These are phyloP conservation scores for Rhynchopsitta pachyrhyncha DNA, from an alignment of 2,113 vertebrate genomes.

Conservation along the genomic window DNA sequence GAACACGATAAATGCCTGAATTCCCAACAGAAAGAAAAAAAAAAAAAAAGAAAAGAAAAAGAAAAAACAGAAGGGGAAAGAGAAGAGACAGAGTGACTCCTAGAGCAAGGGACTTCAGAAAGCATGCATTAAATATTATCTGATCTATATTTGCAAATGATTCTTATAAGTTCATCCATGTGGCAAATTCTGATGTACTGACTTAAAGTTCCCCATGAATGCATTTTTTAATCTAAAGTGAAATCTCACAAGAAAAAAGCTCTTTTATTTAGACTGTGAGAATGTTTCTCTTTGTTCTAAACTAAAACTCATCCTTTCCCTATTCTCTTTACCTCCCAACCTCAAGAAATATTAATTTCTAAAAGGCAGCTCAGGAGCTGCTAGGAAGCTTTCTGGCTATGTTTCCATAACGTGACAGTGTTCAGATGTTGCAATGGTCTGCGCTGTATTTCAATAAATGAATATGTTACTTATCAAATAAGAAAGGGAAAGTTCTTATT, in stretches of 20 bases:
- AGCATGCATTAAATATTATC: background rate
- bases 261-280: background rate
- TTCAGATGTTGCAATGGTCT: background rate
- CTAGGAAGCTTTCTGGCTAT: background rate
- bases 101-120: background rate
- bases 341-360: background rate
- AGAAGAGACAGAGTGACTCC: background rate
- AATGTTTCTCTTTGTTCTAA: slow-evolving; percentile 6
- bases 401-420: background rate
- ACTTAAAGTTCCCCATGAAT: slow-evolving; percentile 17
- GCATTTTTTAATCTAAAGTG: slow-evolving; percentile 24
- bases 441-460: background rate
- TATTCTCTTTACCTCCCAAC: background rate
- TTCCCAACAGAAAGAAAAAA: background rate
- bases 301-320: background rate
- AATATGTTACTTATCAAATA: background rate
- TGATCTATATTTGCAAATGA: slow-evolving; percentile 20
- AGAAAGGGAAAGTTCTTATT: background rate
- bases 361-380: background rate
- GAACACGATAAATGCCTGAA: background rate
- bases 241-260: background rate
- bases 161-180: background rate
- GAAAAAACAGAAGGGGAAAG: background rate
- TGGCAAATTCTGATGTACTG: slow-evolving; percentile 20
- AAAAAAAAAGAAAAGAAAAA: background rate